A percentile compares a stretch with the other conserved stretches of the same genome.
phyloP scores from a whole-genome alignment of 1,140 invertebrate genomes.

The Panagrolaimus sp. region DNA sequence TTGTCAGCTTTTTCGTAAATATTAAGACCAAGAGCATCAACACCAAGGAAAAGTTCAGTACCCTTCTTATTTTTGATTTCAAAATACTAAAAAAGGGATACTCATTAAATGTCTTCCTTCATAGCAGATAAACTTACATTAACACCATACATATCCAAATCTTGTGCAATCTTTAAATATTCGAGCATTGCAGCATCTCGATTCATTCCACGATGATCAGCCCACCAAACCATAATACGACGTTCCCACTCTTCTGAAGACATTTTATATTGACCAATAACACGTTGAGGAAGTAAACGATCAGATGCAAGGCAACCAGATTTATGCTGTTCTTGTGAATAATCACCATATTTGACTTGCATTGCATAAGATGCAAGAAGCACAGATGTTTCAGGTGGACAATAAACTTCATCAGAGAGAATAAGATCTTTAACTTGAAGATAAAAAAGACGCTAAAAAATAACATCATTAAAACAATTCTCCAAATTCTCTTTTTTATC shows the following conservation, averaged over 20 bases:
- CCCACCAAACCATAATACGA: conserved; percentile 88
- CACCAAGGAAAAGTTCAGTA: conserved; percentile 69
- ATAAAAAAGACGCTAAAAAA: conserved; percentile 64
- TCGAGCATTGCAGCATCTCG: conserved; percentile 73
- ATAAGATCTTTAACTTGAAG: conserved; percentile 67
- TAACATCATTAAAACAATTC: conserved; percentile 13
- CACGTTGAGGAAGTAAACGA: conserved; percentile 81
- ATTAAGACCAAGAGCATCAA: conserved; percentile 74
- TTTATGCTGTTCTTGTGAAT: conserved; percentile 71
- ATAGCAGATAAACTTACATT: conserved; percentile 59
- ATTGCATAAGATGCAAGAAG: conserved; percentile 94
- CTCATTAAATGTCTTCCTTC: conserved; percentile 57
- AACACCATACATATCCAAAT: conserved; percentile 76
- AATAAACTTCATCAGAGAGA: conserved; percentile 64
- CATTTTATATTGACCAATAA: conserved; percentile 89
- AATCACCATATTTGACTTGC: conserved; percentile 89
- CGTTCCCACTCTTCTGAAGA: conserved; percentile 96
- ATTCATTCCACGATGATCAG: conserved; percentile 83
- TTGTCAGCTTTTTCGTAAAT: conserved; percentile 71
- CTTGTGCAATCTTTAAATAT: conserved; percentile 71
- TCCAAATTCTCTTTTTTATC: neutral
- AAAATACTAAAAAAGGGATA: conserved; percentile 64
- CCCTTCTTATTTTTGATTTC: conserved; percentile 72
- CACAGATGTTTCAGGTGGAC: conserved; percentile 75
- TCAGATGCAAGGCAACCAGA: conserved; percentile 81